A percentile compares a stretch with the other conserved stretches of the same genome.
Conservation (phyloP, 2,113 vertebrate species). For the Centrocercus urophasianus region DNA sequence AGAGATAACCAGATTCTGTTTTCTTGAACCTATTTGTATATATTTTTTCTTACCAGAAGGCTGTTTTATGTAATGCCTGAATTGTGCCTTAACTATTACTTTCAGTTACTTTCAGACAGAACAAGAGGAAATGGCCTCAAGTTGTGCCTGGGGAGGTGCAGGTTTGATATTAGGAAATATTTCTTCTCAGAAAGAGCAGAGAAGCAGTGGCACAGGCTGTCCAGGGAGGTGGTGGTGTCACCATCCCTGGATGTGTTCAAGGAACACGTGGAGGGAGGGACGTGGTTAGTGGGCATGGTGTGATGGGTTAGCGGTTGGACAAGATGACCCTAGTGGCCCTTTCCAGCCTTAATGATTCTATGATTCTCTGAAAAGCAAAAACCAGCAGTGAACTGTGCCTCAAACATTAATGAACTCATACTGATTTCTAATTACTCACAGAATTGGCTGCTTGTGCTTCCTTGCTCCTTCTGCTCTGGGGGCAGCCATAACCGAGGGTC, state of each 20-base stretch:
- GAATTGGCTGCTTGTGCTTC: neutral
- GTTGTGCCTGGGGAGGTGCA: too few species aligned
- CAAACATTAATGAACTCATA: neutral
- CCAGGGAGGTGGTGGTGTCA: too few species aligned
- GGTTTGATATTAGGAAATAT: too few species aligned
- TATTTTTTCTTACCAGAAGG: neutral
- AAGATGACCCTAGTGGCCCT: too few species aligned
- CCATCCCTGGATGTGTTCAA: too few species aligned
- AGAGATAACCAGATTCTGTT: neutral
- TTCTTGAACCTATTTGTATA: neutral
- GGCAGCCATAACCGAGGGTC: neutral
- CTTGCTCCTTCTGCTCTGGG: neutral
- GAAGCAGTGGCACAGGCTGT: too few species aligned
- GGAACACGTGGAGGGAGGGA: too few species aligned
- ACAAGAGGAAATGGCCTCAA: too few species aligned
- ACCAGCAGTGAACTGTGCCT: neutral
- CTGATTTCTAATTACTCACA: neutral
- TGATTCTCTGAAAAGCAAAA: neutral
- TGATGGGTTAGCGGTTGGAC: too few species aligned
- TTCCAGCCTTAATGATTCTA: too few species aligned
- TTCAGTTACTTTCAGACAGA: neutral
- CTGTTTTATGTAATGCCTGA: neutral
- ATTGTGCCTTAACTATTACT: neutral
- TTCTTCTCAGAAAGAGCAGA: too few species aligned
- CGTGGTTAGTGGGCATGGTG: too few species aligned